These are phyloP conservation scores for Hofmannophila pseudospretella DNA, from an alignment of 2,888 invertebrate species.

Conservation along the genomic window DNA sequence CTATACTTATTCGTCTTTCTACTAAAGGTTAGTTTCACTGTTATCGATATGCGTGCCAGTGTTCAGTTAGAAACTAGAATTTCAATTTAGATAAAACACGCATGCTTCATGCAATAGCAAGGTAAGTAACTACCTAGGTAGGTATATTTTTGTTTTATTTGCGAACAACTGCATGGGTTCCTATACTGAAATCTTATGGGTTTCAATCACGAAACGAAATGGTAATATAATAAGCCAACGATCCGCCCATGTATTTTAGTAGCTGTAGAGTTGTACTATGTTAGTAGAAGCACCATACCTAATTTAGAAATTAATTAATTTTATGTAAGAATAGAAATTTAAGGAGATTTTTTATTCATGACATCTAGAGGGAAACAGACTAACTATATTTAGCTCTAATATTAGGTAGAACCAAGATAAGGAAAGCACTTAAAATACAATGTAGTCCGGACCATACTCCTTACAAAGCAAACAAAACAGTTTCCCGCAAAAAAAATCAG, in stretches of 20 bases:
- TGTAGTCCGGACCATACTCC: conserved; percentile 41
- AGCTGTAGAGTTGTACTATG: too few relatives aligned
- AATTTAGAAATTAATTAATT: too few relatives aligned
- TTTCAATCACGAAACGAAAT: conserved; percentile 13
- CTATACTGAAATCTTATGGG: conserved; percentile 7
- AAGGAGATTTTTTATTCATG: too few relatives aligned
- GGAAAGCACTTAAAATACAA: conserved; percentile 63
- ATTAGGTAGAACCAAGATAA: conserved; percentile 26
- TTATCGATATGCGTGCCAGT: conserved; percentile 29
- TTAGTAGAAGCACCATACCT: neutral
- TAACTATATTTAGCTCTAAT: too few relatives aligned
- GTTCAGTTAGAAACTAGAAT: conserved; percentile 31
- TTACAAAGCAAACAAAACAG: conserved; percentile 73
- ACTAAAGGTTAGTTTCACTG: conserved; percentile 4
- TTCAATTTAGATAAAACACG: conserved; percentile 34
- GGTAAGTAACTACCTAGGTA: too few relatives aligned
- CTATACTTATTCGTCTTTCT: neutral
- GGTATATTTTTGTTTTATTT: conserved; percentile 7
- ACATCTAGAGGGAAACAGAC: too few relatives aligned
- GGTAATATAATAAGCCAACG: neutral
- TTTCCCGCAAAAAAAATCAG: conserved; percentile 63
- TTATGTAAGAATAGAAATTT: too few relatives aligned
- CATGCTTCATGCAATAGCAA: conserved; percentile 12
- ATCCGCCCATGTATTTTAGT: too few relatives aligned
- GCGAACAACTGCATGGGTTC: neutral